A percentile compares a stretch with the other conserved stretches of the same genome.
phyloP scores from a whole-genome alignment of 2,797 vertebrate species.

The Spinibarbus caldwelli region DNA sequence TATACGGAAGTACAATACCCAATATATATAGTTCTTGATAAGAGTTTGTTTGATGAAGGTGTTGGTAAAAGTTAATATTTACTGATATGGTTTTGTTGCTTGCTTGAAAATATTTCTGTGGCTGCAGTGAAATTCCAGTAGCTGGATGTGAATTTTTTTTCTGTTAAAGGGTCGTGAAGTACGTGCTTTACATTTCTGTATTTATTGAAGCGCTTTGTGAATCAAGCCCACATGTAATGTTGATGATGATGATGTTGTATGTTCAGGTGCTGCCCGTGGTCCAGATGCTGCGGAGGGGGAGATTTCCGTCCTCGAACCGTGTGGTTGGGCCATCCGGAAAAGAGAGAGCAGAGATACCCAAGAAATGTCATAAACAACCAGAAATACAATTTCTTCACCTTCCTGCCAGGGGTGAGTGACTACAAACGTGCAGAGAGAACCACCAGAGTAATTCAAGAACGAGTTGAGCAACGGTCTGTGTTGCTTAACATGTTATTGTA shows the following conservation, averaged over 20 bases:
- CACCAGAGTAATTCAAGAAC: not conserved
- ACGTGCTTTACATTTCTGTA: not conserved
- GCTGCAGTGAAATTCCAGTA: constrained; percentile 1
- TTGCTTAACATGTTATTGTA: not conserved
- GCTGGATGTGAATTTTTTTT: not conserved
- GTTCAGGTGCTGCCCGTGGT: constrained; percentile 91
- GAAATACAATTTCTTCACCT: constrained; percentile 99
- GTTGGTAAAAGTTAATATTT: constrained; percentile 44
- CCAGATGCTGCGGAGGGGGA: constrained; percentile 91
- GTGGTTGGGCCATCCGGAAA: constrained; percentile 97
- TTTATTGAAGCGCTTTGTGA: constrained; percentile 3
- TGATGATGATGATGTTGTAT: not conserved
- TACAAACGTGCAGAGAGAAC: not conserved
- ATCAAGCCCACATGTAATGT: not conserved
- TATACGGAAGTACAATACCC: not conserved
- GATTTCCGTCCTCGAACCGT: constrained; percentile 93
- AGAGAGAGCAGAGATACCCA: constrained; percentile 95
- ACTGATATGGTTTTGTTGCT: not conserved
- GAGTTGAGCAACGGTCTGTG: not conserved
- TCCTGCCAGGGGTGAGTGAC: constrained; percentile 89
- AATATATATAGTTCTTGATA: not conserved
- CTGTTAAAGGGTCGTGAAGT: not conserved
- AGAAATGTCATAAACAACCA: constrained; percentile 99
- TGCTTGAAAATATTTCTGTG: not conserved
- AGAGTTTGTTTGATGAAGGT: constrained; percentile 58